These are phyloP conservation scores for Lypha dubia DNA, from an alignment of 2,888 invertebrate species.

Conservation along the genomic window DNA sequence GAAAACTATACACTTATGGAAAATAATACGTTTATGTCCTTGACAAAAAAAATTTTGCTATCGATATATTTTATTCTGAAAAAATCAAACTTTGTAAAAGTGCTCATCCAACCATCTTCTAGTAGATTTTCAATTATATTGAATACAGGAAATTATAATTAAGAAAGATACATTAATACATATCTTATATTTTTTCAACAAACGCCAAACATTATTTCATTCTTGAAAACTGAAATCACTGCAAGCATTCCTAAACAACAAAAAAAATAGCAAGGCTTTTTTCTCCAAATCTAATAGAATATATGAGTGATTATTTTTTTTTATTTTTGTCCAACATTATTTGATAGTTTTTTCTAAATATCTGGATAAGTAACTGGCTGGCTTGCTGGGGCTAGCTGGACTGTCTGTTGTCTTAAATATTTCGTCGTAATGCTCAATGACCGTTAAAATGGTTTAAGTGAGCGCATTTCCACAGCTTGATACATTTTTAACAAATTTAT, in stretches of 20 bases:
- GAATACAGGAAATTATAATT: conserved; percentile 37
- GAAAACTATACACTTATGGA: no score
- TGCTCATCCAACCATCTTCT: neutral
- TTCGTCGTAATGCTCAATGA: conserved; percentile 65
- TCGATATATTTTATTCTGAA: no score
- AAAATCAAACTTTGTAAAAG: no score
- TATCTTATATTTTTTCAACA: conserved; percentile 43
- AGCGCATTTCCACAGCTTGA: conserved; percentile 69
- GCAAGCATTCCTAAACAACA: neutral
- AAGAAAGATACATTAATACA: conserved; percentile 14
- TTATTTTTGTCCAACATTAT: conserved; percentile 18
- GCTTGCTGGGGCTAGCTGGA: neutral
- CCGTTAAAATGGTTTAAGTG: conserved; percentile 71
- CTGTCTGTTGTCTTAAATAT: conserved; percentile 44
- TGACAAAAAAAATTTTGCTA: no score
- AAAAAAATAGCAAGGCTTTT: conserved; percentile 22
- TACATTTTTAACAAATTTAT: conserved; percentile 70
- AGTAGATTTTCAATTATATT: neutral
- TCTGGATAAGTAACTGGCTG: neutral
- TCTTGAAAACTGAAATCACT: conserved; percentile 40
- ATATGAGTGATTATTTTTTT: conserved; percentile 5
- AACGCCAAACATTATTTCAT: conserved; percentile 45
- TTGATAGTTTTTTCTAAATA: conserved; percentile 32
- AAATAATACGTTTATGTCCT: no score
- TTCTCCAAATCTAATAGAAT: conserved; percentile 23